These are phyloP conservation scores for Anhinga anhinga DNA, from an alignment of 2,113 vertebrate genomes.

Conservation along the genomic window DNA sequence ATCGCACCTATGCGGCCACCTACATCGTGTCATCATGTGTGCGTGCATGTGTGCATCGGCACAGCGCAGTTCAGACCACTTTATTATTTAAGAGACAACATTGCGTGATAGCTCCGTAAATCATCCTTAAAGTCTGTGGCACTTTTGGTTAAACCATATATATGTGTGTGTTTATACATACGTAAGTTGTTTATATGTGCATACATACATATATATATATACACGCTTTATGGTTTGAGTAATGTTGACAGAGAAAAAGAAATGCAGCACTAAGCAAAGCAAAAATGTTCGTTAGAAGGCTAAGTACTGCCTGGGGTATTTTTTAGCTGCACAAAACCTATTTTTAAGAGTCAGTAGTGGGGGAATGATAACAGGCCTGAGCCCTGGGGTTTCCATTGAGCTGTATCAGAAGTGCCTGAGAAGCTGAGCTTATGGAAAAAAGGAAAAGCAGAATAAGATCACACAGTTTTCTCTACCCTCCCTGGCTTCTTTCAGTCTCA, in stretches of 20 bases:
- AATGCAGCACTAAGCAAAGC: background rate
- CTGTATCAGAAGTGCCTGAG: background rate
- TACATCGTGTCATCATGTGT: rapidly evolving
- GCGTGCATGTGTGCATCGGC: background rate
- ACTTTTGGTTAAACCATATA: background rate
- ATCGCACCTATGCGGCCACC: background rate
- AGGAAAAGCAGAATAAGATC: background rate
- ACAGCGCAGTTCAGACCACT: rapidly evolving
- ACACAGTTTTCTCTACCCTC: background rate
- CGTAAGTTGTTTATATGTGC: background rate
- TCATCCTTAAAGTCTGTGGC: background rate
- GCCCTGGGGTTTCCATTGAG: background rate
- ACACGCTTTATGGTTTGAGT: background rate
- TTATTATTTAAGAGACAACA: background rate
- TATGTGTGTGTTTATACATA: background rate
- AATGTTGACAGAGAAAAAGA: background rate
- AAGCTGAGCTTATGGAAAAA: background rate
- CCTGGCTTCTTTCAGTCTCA: background rate
- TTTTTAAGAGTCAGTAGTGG: background rate
- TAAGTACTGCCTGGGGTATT: background rate
- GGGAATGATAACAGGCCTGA: background rate
- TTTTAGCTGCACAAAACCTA: background rate
- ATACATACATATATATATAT: too few species aligned
- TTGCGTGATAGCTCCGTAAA: background rate
- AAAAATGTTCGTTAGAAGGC: background rate